Percentiles rank a stretch among this genome's conserved stretches.
Conservation (phyloP, 1,140 invertebrate genomes). For the Diachasmimorpha longicaudata region DNA sequence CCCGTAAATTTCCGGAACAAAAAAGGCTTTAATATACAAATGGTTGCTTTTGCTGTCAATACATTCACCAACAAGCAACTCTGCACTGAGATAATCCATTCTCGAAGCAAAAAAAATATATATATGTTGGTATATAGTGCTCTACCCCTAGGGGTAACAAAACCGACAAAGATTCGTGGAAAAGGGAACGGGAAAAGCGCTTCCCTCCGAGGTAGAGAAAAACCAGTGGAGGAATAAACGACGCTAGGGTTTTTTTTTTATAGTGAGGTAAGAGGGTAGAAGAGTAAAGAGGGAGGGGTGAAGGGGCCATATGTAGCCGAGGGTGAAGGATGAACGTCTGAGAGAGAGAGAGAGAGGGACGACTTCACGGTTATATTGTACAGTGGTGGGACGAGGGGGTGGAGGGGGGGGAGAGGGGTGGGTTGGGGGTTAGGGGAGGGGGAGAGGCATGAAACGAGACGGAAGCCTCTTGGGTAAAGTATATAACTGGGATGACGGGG, state of each 20-base stretch:
- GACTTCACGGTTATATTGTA: slow-evolving; percentile 9
- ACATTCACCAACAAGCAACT: slow-evolving; percentile 1
- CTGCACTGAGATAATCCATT: slow-evolving; percentile 5
- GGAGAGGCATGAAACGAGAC: slow-evolving; percentile 24
- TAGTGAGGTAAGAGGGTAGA: slow-evolving; percentile 9
- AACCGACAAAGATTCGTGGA: slow-evolving; percentile 21
- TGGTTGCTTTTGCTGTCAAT: slow-evolving; percentile 1
- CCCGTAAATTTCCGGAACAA: too few relatives aligned
- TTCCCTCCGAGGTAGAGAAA: slow-evolving; percentile 12
- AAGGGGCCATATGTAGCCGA: slow-evolving; percentile 25
- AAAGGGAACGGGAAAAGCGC: slow-evolving; percentile 3
- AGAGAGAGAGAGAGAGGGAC: slow-evolving; percentile 26
- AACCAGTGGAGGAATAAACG: slow-evolving; percentile 23
- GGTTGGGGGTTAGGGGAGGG: too few relatives aligned
- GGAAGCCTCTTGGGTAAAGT: slow-evolving; percentile 30
- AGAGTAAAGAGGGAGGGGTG: neutral
- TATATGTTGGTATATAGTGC: neutral
- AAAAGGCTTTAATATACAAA: neutral
- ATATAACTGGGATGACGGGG: slow-evolving; percentile 23
- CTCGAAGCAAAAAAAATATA: neutral
- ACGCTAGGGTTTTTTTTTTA: slow-evolving; percentile 6
- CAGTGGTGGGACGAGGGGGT: neutral
- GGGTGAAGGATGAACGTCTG: slow-evolving; percentile 25
- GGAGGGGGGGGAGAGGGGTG: slow-evolving; percentile 25
- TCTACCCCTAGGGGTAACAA: neutral